Evolutionary conservation across 37 sponge, comb jelly and placozoan genomes (phyloP), one percentile per base, ranked within the genome.

Genomic region (Halisarca cf. caerulea): DNA sequence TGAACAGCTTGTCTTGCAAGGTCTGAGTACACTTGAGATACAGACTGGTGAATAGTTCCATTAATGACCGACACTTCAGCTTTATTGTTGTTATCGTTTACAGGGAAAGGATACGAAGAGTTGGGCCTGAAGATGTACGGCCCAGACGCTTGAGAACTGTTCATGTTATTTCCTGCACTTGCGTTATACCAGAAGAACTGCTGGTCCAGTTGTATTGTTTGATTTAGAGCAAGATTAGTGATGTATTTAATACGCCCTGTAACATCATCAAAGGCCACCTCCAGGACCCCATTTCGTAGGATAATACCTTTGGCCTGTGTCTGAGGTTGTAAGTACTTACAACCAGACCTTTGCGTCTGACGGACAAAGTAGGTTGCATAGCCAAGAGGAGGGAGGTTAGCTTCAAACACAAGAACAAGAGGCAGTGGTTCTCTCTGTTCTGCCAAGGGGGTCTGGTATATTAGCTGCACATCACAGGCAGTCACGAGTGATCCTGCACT

Each of bases 91-190:
- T 58, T 82, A 15, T 42, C 20, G 51, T 86, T 82, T 8, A 90
- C 83, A 9, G 70, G 60, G 45, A 80, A 91, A 9, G 71, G 53
- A 43, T 61, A 23, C 7, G 91, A 82, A 14, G 82, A 79, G 34
- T 91, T 91, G 55, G 91, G 91, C 21, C 77, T 68, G 82, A 97
- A 97, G 33, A 98, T 95, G 85, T 98, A 98, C n/a, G 99, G 96
- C 28, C 99, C 99, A 58, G 96, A 91, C 21, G 88, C 83, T 79
- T 92, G 91, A 2, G 62, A 40, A 11, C 77, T 74, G 24, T 43
- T 80, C 42, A 94, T 90, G 59, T 92, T 82, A 59, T 91, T 82
- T n/a, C 99, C 99, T 45, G 82, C 84, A 87, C 93, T 94, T 20
- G 99, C 87, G 28, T 90, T 92, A 44, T 92, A 98, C 99, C 95